Evolutionary conservation across 2,113 vertebrate genomes (phyloP), one percentile per base, ranked within the genome.

Genomic region (Andinoacara biseriatus): DNA sequence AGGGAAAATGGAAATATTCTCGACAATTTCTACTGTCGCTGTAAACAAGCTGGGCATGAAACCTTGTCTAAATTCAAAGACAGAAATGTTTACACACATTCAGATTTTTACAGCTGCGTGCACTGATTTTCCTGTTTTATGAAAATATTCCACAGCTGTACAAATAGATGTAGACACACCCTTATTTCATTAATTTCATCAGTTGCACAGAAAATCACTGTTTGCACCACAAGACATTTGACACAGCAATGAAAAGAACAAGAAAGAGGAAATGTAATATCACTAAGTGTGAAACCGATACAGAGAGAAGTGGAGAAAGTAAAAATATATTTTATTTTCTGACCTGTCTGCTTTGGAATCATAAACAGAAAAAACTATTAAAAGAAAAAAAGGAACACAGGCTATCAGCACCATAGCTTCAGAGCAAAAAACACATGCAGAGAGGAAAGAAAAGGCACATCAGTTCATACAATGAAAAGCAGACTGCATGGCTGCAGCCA

Each of bases 131-230:
- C 46, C 17, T 3, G 17, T 72, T 46, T 72, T 5, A 52, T 31
- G 31, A 54, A 52, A 72, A 9, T 7, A 49, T 72, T 72, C 15
- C 26, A 72, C 67, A 54, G 8, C 15, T 33, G 67, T 52, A n/a
- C 26, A 72, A 72, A 26, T 72, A 26, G 10, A 54, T 72, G 26
- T 9, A 54, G 29, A n/a, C 67, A 14, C 46, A 13, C 67, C 46
- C 24, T 8, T 72, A 72, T 72, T 72, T 72, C 46, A 72, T 72
- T 72, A 72, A 52, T 52, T 31, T 72, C 43, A 72, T n/a, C 17
- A 52, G 17, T 72, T 72, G 17, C 65, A 52, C 43, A 69, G 17
- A 69, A 69, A 69, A 49, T 69, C 65, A 69, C 65, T 69, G 24
- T 52, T 72, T 72, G 65, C 24, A 52, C 24, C 5, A 15, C 20